phyloP scores from a whole-genome alignment of 2,113 vertebrate genomes.

The Dolichallabes microphthalmus region DNA sequence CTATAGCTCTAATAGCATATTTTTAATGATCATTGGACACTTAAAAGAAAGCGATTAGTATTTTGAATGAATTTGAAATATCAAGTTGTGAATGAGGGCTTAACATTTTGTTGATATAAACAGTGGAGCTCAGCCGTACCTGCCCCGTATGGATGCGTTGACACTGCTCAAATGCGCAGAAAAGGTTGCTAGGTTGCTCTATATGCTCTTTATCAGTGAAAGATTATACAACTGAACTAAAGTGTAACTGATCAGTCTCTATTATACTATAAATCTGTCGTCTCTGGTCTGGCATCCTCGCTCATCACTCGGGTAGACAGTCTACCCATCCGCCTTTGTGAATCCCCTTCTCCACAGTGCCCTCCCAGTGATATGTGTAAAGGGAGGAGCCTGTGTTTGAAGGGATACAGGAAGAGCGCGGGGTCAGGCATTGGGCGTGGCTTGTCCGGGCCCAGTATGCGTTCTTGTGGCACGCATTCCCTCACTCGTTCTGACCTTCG shows the following conservation, averaged over 20 bases:
- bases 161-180: background rate
- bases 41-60: background rate
- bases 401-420: slow-evolving; percentile 81
- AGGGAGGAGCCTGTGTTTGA: slow-evolving; percentile 71
- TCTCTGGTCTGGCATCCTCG: slow-evolving; percentile 58
- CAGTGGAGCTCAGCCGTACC: background rate
- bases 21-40: no score
- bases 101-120: background rate
- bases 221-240: background rate
- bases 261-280: slow-evolving; percentile 60
- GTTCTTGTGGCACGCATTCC: slow-evolving; percentile 68
- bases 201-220: background rate
- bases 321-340: slow-evolving; percentile 45
- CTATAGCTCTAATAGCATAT: background rate
- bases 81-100: background rate
- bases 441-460: slow-evolving; percentile 73
- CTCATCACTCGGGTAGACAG: slow-evolving; percentile 62
- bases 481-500: slow-evolving; percentile 66
- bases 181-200: background rate
- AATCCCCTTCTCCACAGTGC: slow-evolving; percentile 42
- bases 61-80: background rate
- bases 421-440: slow-evolving; percentile 86
- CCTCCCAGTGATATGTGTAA: slow-evolving; percentile 48
- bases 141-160: background rate
- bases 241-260: background rate